A percentile compares a stretch with the other conserved stretches of the same genome.
Evolutionary conservation across 2,113 vertebrate genomes (phyloP).

Genomic region (Cyprinodon brontotheroides): DNA sequence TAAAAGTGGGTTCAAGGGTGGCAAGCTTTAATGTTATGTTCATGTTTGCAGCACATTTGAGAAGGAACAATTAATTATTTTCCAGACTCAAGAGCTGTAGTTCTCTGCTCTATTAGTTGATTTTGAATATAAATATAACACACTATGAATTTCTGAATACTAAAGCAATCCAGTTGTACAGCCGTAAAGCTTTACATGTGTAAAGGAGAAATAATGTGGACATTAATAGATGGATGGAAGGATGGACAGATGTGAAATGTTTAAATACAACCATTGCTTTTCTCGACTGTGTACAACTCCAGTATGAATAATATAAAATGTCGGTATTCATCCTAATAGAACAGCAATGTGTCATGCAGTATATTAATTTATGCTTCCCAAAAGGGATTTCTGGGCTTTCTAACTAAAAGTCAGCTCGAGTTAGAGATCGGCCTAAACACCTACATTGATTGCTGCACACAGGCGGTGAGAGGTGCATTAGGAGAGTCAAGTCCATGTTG

Average conservation of each 20-base stretch:
- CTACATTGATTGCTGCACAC: conserved; percentile 50
- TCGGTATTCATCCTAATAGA: conserved; percentile 1
- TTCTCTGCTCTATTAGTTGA: background rate
- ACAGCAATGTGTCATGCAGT: conserved; percentile 5
- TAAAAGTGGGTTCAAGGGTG: conserved; percentile 26
- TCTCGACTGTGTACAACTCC: background rate
- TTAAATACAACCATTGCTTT: background rate
- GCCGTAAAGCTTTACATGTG: background rate
- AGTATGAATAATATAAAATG: background rate
- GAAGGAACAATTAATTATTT: background rate
- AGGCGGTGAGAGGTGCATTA: conserved; percentile 55
- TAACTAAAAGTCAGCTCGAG: conserved; percentile 35
- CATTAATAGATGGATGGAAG: background rate
- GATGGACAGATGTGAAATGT: background rate
- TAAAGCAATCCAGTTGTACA: background rate
- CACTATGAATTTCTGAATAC: background rate
- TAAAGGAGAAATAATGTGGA: background rate
- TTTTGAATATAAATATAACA: background rate
- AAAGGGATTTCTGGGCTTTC: conserved; percentile 17
- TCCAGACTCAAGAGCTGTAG: background rate
- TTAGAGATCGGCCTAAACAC: conserved; percentile 49
- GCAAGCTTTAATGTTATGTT: background rate
- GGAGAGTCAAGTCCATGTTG: conserved; percentile 42
- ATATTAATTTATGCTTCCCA: conserved; percentile 32
- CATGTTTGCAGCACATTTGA: background rate